A percentile compares a stretch with the other conserved stretches of the same genome.
Conservation (phyloP, 92 coral and sea anemone genomes). For the Siderastrea radians region DNA sequence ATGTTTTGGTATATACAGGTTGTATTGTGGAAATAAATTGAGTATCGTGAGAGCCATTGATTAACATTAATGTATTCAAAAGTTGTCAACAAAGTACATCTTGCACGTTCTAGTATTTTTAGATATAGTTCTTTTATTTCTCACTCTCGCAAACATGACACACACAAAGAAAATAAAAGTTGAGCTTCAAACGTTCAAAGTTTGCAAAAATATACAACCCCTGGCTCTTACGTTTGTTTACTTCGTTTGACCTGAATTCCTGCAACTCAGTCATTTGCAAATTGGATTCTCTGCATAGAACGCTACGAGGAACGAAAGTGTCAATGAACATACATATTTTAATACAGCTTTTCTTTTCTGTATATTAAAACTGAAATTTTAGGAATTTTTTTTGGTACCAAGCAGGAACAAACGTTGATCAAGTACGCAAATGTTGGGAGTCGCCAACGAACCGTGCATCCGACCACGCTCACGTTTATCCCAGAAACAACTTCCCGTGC, state of each 20-base stretch:
- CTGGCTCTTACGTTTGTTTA: not conserved
- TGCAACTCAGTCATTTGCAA: not conserved
- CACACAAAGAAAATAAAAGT: not conserved
- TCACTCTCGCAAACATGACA: not conserved
- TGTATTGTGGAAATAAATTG: not conserved
- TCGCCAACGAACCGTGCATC: conserved; percentile 16
- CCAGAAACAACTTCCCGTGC: not conserved
- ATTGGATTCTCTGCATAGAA: not conserved
- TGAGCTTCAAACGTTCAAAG: not conserved
- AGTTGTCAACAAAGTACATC: not conserved
- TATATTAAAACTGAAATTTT: not conserved
- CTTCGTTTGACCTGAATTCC: not conserved
- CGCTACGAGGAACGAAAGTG: no score
- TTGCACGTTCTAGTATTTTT: not conserved
- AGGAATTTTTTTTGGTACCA: not conserved
- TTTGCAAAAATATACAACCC: not conserved
- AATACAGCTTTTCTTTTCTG: not conserved
- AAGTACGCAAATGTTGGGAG: not conserved
- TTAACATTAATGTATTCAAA: not conserved
- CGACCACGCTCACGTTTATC: conserved; percentile 4
- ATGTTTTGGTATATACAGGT: not conserved
- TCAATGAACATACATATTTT: no score
- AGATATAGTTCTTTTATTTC: not conserved
- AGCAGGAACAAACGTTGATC: not conserved
- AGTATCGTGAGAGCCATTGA: not conserved